Evolutionary conservation across 2,888 invertebrate species (phyloP).

Genomic region (Chloroclystis v-ata): DNA sequence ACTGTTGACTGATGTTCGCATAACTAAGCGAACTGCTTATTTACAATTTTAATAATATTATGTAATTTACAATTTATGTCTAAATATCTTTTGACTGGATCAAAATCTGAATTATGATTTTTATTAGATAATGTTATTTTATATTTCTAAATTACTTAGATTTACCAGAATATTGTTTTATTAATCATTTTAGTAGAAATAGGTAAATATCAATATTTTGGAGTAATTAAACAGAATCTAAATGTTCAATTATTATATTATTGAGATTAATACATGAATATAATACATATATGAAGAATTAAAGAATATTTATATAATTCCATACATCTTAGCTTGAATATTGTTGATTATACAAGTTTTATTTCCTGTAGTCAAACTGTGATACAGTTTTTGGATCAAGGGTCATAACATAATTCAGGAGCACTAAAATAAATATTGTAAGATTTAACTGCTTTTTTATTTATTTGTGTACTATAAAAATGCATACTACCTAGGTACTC

Average conservation of each 20-base stretch:
- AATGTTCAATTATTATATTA: slow-evolving; percentile 18
- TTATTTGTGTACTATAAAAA: too few relatives aligned
- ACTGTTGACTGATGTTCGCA: slow-evolving; percentile 66
- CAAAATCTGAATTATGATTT: slow-evolving; percentile 68
- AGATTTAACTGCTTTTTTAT: slow-evolving; percentile 34
- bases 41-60: slow-evolving; percentile 50
- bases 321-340: too few relatives aligned
- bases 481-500: too few relatives aligned
- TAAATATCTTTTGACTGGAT: slow-evolving; percentile 65
- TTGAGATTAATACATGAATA: background rate
- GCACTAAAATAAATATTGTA: slow-evolving; percentile 59
- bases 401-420: slow-evolving; percentile 51
- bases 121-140: slow-evolving; percentile 41
- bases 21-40: slow-evolving; percentile 55
- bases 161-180: slow-evolving; percentile 50
- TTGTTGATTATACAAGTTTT: slow-evolving; percentile 20
- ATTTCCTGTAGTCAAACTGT: slow-evolving; percentile 47
- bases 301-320: too few relatives aligned
- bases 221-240: slow-evolving; percentile 27
- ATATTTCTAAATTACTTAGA: slow-evolving; percentile 47
- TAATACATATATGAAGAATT: too few relatives aligned
- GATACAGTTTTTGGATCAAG: slow-evolving; percentile 52
- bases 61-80: slow-evolving; percentile 36
- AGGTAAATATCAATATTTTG: slow-evolving; percentile 37
- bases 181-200: slow-evolving; percentile 39